Evolutionary conservation across 2,797 vertebrate species (phyloP).

Genomic region (Gila robusta): DNA sequence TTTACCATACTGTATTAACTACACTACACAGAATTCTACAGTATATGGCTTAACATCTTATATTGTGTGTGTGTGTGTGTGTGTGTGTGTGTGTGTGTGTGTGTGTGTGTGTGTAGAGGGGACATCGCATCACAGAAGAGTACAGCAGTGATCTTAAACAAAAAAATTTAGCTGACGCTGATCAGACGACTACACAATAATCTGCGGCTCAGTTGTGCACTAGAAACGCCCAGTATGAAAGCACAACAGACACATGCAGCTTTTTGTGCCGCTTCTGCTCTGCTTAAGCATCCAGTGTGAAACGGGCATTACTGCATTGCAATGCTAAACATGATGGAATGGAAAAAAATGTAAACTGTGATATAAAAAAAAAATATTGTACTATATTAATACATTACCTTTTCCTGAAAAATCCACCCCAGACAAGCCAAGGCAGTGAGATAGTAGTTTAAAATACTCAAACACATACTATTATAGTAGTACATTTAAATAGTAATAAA

Average conservation of each 20-base stretch:
- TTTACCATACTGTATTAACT: not conserved
- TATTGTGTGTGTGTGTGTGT: not conserved
- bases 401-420: slow-evolving; percentile 89
- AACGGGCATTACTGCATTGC: not conserved
- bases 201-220: not conserved
- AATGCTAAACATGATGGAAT: slow-evolving; percentile 9
- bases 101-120: not conserved
- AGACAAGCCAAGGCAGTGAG: slow-evolving; percentile 77
- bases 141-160: not conserved
- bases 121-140: not conserved
- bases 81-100: not conserved
- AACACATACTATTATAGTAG: not conserved
- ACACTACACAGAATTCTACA: not conserved
- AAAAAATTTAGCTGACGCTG: not conserved
- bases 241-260: not conserved
- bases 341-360: slow-evolving; percentile 2
- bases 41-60: not conserved
- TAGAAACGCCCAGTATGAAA: not conserved
- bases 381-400: slow-evolving; percentile 83
- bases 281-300: not conserved
- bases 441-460: slow-evolving; percentile 63
- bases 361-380: slow-evolving; percentile 1
- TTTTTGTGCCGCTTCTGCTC: not conserved
- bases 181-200: not conserved
- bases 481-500: not conserved